Evolutionary conservation across 2,113 vertebrate genomes (phyloP), one percentile per base, ranked within the genome.

Genomic region (Helogale parvula): DNA sequence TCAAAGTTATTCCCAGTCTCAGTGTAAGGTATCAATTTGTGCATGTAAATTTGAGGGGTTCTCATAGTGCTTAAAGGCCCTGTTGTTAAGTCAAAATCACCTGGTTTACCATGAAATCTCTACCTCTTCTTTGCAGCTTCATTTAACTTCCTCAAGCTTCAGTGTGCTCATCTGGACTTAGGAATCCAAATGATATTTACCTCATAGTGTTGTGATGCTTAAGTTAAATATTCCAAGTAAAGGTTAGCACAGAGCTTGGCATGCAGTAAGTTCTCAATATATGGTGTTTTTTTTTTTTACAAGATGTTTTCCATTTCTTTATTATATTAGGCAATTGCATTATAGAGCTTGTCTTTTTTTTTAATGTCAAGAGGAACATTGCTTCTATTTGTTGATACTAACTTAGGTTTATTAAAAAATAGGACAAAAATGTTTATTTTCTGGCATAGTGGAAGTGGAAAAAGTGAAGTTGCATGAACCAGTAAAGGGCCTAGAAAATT

Each of bases 371-470:
- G 63, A 85, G 25, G 80, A 71, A 3, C 25, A 38, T 66, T 89
- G 16, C 11, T 65, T 54, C 33, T 7, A 33, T 92, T 9, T 74
- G 17, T 69, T 82, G 33, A 21, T 65, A 93, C 66, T 5, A 88
- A 57, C 27, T 86, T 23, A 72, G 5, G 69, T 50, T 96, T 69
- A 76, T 57, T 71, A 54, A 25, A 92, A 96, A 47, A 54, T 69
- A 85, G 93, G 92, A 47, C 1, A 95, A 77, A 91, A 71, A 89
- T 60, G 0, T 74, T 45, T 96, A 38, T 66, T 89, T 94, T 92
- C 33, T 85, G 77, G 7, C 33, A 8, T 50, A 0, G 6, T 27
- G 19, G 16, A 81, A 0, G 1, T 25, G 33, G 65, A 54, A 65
- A 72, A 74, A 3, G 5, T 47, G 21, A 92, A 87, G 4, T 77